A percentile compares a stretch with the other conserved stretches of the same genome.
Evolutionary conservation across 2,888 invertebrate species (phyloP).

Genomic region (Tuta absoluta): DNA sequence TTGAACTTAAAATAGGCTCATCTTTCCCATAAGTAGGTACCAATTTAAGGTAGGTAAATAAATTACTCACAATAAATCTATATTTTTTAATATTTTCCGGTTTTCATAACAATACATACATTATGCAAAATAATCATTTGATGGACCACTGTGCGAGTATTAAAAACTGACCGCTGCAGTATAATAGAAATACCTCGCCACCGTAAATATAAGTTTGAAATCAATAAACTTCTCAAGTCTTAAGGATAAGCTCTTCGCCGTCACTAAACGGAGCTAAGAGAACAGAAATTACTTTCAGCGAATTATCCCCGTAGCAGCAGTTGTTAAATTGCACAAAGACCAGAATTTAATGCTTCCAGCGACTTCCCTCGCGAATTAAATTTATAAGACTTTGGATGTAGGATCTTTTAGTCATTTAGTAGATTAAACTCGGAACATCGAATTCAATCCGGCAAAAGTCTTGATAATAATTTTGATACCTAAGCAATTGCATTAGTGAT

Average conservation of each 20-base stretch:
- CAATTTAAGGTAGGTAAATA: too few relatives aligned
- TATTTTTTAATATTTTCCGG: too few relatives aligned
- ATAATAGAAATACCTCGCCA: neutral
- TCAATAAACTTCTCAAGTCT: slow-evolving; percentile 20
- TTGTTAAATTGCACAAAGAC: slow-evolving; percentile 71
- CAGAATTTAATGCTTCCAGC: slow-evolving; percentile 58
- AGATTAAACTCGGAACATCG: neutral
- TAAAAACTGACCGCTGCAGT: too few relatives aligned
- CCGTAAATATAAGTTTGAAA: slow-evolving; percentile 14
- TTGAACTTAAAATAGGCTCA: too few relatives aligned
- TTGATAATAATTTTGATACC: neutral
- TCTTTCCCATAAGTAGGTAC: too few relatives aligned
- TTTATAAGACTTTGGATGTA: slow-evolving; percentile 48
- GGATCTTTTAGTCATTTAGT: slow-evolving; percentile 23
- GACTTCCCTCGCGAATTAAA: slow-evolving; percentile 53
- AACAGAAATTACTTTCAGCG: slow-evolving; percentile 49
- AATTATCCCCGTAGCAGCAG: slow-evolving; percentile 55
- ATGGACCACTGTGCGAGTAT: too few relatives aligned
- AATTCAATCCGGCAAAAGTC: slow-evolving; percentile 24
- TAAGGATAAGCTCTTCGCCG: slow-evolving; percentile 23
- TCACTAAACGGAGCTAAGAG: slow-evolving; percentile 39
- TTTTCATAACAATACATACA: too few relatives aligned
- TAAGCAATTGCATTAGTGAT: neutral
- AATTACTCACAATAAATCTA: too few relatives aligned
- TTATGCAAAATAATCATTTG: too few relatives aligned